phyloP scores from a whole-genome alignment of 2,113 vertebrate species.

The Triplophysa tibetana region DNA sequence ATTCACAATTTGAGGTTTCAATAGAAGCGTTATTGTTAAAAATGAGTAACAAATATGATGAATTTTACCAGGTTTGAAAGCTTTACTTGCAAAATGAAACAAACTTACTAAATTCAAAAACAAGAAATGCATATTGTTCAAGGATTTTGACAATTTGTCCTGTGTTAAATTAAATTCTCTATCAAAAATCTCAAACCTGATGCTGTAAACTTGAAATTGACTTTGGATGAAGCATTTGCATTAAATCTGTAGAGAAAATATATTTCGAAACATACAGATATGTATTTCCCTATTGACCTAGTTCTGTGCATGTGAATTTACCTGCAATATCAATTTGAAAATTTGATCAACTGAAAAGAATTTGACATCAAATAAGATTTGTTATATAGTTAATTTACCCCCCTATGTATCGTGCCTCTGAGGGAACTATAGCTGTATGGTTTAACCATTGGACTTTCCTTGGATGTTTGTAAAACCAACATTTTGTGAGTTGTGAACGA shows the following conservation, averaged over 20 bases:
- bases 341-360: background rate
- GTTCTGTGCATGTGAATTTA: background rate
- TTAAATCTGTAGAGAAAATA: background rate
- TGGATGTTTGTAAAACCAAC: constrained; percentile 51
- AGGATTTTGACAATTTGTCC: background rate
- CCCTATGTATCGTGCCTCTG: constrained; percentile 61
- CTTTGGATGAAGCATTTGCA: background rate
- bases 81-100: background rate
- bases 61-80: background rate
- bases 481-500: constrained; percentile 30
- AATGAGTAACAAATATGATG: background rate
- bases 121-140: constrained; percentile 13
- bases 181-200: background rate
- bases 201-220: too few species aligned
- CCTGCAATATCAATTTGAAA: background rate
- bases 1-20: background rate
- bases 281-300: background rate
- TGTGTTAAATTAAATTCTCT: background rate
- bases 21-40: background rate
- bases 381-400: background rate
- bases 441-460: constrained; percentile 37
- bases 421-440: constrained; percentile 27
- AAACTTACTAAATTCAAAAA: background rate
- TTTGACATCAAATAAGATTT: background rate
- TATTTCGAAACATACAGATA: background rate